These are phyloP conservation scores for Ovis canadensis DNA, from an alignment of 2,113 vertebrate genomes.

Conservation along the genomic window DNA sequence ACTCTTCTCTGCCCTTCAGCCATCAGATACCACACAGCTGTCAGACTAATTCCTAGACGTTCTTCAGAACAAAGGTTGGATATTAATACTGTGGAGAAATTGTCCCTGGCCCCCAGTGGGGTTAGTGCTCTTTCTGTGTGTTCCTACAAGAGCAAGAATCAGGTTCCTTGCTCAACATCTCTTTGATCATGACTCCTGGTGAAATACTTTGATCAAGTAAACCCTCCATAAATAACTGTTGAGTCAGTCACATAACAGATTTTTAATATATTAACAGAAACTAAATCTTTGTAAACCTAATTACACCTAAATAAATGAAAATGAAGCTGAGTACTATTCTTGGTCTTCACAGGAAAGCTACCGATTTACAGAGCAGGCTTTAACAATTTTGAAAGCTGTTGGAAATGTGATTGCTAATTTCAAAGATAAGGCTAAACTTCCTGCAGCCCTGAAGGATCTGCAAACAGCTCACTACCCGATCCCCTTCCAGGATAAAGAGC, in stretches of 20 bases:
- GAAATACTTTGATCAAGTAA: background rate
- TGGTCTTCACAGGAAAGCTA: conserved; percentile 85
- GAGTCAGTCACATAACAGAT: background rate
- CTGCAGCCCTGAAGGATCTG: conserved; percentile 77
- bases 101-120: background rate
- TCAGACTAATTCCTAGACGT: background rate
- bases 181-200: background rate
- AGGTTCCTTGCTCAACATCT: background rate
- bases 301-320: background rate
- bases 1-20: background rate
- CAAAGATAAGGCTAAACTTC: conserved; percentile 73
- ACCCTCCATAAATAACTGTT: background rate
- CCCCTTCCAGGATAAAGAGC: conserved; percentile 62
- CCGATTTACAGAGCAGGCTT: conserved; percentile 84
- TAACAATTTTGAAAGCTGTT: conserved; percentile 83
- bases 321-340: background rate
- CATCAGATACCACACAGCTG: background rate
- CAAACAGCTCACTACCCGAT: conserved; percentile 78
- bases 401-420: conserved; percentile 85
- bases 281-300: background rate
- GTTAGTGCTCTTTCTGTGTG: background rate
- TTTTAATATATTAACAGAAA: background rate
- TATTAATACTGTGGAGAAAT: background rate
- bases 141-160: no score
- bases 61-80: background rate